These are phyloP conservation scores for Gracilinanus agilis DNA, from an alignment of 2,113 vertebrate species.

Conservation along the genomic window DNA sequence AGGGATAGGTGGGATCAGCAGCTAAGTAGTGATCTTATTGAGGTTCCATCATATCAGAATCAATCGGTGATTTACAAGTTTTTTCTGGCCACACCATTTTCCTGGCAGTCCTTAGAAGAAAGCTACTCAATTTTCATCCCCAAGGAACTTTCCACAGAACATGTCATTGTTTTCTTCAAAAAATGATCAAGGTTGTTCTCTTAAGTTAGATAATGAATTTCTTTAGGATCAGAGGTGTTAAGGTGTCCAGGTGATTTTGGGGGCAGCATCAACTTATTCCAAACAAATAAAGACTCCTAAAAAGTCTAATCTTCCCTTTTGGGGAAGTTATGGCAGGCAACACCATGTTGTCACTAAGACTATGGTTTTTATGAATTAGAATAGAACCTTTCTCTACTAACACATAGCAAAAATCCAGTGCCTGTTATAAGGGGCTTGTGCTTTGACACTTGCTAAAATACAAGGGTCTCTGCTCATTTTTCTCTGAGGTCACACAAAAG, in stretches of 20 bases:
- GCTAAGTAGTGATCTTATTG: not conserved
- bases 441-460: not conserved
- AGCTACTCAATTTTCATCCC: not conserved
- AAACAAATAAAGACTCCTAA: not conserved
- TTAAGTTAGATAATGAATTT: not conserved
- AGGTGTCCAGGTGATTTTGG: not conserved
- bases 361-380: not conserved
- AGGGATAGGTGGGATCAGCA: not conserved
- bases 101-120: not conserved
- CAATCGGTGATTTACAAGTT: not conserved
- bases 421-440: not conserved
- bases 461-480: not conserved
- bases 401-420: not conserved
- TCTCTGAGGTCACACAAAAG: constrained; percentile 5
- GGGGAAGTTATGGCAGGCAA: not conserved
- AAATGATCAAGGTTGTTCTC: not conserved
- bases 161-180: not conserved
- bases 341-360: not conserved
- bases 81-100: not conserved
- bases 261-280: not conserved
- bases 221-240: not conserved
- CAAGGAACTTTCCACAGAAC: not conserved
- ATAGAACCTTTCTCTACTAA: not conserved
- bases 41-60: not conserved
- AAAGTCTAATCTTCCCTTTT: not conserved